A percentile compares a stretch with the other conserved stretches of the same genome.
Conservation (phyloP, 1,140 invertebrate species). For the Panagrolaimus sp. region DNA sequence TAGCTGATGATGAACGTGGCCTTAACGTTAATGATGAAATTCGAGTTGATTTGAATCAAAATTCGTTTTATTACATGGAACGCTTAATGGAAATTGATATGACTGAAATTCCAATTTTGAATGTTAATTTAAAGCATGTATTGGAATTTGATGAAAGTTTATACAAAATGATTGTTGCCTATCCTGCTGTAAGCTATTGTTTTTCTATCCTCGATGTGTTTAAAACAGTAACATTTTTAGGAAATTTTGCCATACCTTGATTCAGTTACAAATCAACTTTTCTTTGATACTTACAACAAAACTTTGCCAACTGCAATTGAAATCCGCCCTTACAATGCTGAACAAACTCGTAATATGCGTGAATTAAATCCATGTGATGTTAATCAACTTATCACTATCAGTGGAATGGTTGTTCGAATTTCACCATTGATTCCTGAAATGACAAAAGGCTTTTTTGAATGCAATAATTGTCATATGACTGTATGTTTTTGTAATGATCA, state of each 20-base stretch:
- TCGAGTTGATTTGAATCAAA: conserved; percentile 14
- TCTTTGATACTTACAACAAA: conserved; percentile 76
- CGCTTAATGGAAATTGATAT: conserved; percentile 44
- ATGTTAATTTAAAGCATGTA: conserved; percentile 87
- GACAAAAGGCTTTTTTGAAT: conserved; percentile 91
- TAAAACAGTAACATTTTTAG: conserved; percentile 25
- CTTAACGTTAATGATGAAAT: conserved; percentile 23
- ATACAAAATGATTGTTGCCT: conserved; percentile 83
- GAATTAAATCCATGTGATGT: conserved; percentile 95
- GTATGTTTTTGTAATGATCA: conserved; percentile 61
- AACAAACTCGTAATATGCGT: conserved; percentile 88
- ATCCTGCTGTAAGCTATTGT: conserved; percentile 70
- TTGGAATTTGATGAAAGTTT: conserved; percentile 78
- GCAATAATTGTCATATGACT: conserved; percentile 79
- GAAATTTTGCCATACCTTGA: conserved; percentile 96
- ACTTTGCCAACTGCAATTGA: conserved; percentile 89
- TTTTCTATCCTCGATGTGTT: too few species aligned
- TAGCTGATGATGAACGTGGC: conserved; percentile 14
- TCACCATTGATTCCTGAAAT: conserved; percentile 95
- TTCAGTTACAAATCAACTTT: conserved; percentile 93
- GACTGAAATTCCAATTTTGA: conserved; percentile 83
- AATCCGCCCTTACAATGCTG: conserved; percentile 90
- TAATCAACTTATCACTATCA: conserved; percentile 91
- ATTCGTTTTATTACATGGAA: conserved; percentile 51
- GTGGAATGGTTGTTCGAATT: conserved; percentile 92